phyloP scores from a whole-genome alignment of 1,140 invertebrate species.

The Brachionus koreanus region DNA sequence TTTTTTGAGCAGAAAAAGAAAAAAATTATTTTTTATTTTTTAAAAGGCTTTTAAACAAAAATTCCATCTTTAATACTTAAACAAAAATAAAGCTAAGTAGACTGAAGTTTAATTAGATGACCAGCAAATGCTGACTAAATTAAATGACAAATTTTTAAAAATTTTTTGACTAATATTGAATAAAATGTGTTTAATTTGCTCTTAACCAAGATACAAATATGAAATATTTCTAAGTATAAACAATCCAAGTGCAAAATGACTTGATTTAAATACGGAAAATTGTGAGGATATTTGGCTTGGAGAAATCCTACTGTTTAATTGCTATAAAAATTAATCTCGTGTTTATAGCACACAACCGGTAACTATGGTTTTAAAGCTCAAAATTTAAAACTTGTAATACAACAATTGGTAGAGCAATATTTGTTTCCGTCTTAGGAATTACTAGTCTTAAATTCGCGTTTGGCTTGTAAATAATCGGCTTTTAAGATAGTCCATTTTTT shows the following conservation, averaged over 20 bases:
- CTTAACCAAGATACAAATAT: too few species aligned
- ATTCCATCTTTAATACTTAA: too few species aligned
- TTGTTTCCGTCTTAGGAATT: neutral
- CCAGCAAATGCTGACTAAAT: too few species aligned
- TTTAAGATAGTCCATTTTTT: neutral
- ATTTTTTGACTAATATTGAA: too few species aligned
- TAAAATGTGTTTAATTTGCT: too few species aligned
- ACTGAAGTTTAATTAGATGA: too few species aligned
- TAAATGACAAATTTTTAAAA: too few species aligned
- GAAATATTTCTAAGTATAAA: neutral
- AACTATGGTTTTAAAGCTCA: neutral
- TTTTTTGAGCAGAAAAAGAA: too few species aligned
- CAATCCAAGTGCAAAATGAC: neutral
- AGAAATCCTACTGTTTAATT: neutral
- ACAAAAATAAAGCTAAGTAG: too few species aligned
- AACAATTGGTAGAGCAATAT: neutral
- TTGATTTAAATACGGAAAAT: neutral
- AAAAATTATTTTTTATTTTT: too few species aligned
- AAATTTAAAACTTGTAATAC: neutral
- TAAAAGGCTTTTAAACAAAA: too few species aligned
- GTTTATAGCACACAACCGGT: neutral
- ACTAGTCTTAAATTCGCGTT: neutral
- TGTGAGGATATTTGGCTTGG: neutral
- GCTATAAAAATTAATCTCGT: neutral
- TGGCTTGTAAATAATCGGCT: neutral